Base-by-base conservation (phyloP, 2,888 invertebrate species). In the Ichneumoninae sp. region DNA sequence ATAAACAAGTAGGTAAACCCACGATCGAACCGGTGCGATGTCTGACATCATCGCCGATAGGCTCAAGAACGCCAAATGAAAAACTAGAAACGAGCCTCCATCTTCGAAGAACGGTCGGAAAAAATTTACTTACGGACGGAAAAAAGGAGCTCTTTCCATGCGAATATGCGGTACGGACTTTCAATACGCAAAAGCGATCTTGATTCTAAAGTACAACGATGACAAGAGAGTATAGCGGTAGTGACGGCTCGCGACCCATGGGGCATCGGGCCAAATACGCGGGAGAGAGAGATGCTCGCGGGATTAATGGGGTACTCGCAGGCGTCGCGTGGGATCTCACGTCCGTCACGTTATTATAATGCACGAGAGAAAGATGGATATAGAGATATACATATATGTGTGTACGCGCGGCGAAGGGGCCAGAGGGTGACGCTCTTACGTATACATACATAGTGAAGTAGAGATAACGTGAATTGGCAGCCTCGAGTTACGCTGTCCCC, bases 401-500 rank as follows among this genome's bases (percentile, higher is more conserved):
- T 7, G 57, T 57, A 57, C 13, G 50, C 13, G 7, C 26, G 50
- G 68, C 47, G 70, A 71, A 22, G 62, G 36, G 40, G 40, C 66
- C 44, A 40, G 40, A 66, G 66, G 60, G 60, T 26, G 54, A 19
- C 44, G 10, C 26, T 22, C 50, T 50, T 30, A 30, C 26, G 13
- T 36, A 54, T 54, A 36, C 50, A 70, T 74, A 47, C 70, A 47
- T 33, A 44, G 75, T 47, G 47, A 36, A 71, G 44, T 50, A 33
- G 19, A 54, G 72, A 44, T 62, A 50, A 87, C 87, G 88, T 89
- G 90, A 88, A 87, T 90, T 71, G 86, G 83, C 85, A 88, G 91
- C 89, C 80, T 91, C 91, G 89, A 85, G 86, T 91, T 90, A 90
- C 90, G 86, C 70, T 82, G 87, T 87, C 88, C 89, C 87, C 84